Evolutionary conservation across 2,113 vertebrate genomes (phyloP).

Genomic region (Sorex araneus): DNA sequence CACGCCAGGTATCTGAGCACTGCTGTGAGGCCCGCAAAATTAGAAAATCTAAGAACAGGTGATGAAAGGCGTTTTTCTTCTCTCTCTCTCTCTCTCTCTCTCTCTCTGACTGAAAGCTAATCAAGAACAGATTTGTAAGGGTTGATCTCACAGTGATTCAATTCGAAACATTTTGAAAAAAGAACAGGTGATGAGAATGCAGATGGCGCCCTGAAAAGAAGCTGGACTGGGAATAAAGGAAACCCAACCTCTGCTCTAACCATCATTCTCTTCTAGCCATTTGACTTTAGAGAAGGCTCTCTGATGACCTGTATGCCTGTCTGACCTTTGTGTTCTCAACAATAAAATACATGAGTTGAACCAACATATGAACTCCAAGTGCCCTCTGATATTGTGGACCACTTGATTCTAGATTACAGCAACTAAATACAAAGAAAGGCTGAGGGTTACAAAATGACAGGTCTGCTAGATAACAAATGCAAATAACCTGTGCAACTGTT

Average conservation of each 20-base stretch:
- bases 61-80: too few species aligned
- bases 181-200: neutral
- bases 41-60: too few species aligned
- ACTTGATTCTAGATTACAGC: constrained; percentile 57
- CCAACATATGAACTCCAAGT: constrained; percentile 5
- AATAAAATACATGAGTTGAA: constrained; percentile 15
- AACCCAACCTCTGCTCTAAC: neutral
- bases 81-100: too few species aligned
- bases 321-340: neutral
- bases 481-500: constrained; percentile 58
- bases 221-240: neutral
- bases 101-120: too few species aligned
- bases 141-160: too few species aligned
- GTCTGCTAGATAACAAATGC: constrained; percentile 66
- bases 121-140: too few species aligned
- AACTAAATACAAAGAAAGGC: constrained; percentile 51
- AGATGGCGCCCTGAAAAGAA: neutral
- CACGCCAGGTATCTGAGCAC: too few species aligned
- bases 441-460: constrained; percentile 62
- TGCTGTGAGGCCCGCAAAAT: too few species aligned
- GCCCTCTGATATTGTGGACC: constrained; percentile 49
- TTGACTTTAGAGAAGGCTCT: constrained; percentile 15
- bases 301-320: neutral
- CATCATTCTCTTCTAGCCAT: neutral
- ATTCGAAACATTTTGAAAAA: too few species aligned